phyloP scores from a whole-genome alignment of 1,140 invertebrate species.

The Drosophila mayri region DNA sequence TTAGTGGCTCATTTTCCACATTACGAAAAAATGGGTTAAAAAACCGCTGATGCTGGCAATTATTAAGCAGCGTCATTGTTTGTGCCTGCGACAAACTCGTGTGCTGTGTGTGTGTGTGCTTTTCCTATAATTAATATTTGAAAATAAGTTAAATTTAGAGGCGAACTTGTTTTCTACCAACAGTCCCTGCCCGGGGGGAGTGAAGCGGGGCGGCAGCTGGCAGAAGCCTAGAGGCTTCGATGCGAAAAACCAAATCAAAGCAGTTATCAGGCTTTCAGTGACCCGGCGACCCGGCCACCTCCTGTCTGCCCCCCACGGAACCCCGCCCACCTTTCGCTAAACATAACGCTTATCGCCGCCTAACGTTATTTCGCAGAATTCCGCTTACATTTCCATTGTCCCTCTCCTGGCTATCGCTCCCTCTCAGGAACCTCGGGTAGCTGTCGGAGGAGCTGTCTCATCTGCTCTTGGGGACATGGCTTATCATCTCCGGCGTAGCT shows the following conservation, averaged over 20 bases:
- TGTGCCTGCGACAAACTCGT: not conserved
- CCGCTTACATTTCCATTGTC: slow-evolving; percentile 38
- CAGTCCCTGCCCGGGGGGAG: not conserved
- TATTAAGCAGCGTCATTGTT: slow-evolving; percentile 15
- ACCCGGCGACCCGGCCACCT: slow-evolving; percentile 50
- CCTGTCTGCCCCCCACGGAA: slow-evolving; percentile 8
- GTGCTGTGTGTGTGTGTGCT: too few species aligned
- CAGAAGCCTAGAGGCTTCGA: slow-evolving; percentile 2
- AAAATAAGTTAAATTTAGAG: slow-evolving; percentile 22
- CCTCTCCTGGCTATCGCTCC: too few species aligned
- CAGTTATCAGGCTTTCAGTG: slow-evolving; percentile 53
- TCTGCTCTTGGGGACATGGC: slow-evolving; percentile 1
- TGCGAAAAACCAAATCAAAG: slow-evolving; percentile 56
- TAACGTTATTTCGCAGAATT: slow-evolving; percentile 25
- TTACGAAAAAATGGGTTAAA: slow-evolving; percentile 9
- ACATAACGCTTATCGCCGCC: slow-evolving; percentile 4
- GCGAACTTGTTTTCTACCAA: slow-evolving; percentile 3
- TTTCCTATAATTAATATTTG: not conserved
- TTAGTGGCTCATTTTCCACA: slow-evolving; percentile 5
- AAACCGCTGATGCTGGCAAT: not conserved
- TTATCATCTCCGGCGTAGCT: slow-evolving; percentile 31
- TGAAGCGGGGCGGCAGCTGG: not conserved
- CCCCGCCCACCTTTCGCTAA: slow-evolving; percentile 6
- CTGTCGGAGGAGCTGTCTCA: not conserved
- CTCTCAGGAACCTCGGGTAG: not conserved